These are phyloP conservation scores for Muntiacus reevesi DNA, from an alignment of 2,113 vertebrate species.

Conservation along the genomic window DNA sequence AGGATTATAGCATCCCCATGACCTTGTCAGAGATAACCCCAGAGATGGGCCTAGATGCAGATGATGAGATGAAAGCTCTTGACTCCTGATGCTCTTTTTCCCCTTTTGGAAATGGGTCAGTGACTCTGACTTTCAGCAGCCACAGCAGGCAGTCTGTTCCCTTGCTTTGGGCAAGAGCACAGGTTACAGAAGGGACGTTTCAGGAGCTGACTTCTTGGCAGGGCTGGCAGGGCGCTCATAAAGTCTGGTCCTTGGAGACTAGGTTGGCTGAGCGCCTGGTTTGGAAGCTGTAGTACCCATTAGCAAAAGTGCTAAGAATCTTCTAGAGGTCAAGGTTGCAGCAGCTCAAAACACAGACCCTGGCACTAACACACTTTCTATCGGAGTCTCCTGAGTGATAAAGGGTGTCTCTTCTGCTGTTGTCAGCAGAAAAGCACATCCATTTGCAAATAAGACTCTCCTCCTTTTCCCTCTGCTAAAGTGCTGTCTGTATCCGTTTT, in stretches of 20 bases:
- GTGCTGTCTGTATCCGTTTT: not conserved
- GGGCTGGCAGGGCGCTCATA: not conserved
- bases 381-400: not conserved
- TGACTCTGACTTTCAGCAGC: slow-evolving; percentile 1
- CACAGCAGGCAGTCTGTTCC: not conserved
- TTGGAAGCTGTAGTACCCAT: slow-evolving; percentile 17
- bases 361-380: not conserved
- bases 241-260: not conserved
- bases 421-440: not conserved
- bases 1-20: not conserved
- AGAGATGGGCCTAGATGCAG: not conserved
- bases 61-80: slow-evolving; percentile 8
- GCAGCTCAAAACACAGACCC: not conserved
- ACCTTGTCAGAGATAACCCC: not conserved
- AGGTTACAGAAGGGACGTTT: not conserved
- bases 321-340: not conserved
- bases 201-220: not conserved
- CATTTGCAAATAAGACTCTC: not conserved
- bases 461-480: not conserved
- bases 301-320: not conserved
- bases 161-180: not conserved
- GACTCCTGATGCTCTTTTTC: not conserved
- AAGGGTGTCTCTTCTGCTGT: not conserved
- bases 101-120: slow-evolving; percentile 11
- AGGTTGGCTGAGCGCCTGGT: not conserved